Percentiles rank a stretch among this genome's conserved stretches.
Conservation (phyloP, 2,888 invertebrate species). For the Bellardia bayeri region DNA sequence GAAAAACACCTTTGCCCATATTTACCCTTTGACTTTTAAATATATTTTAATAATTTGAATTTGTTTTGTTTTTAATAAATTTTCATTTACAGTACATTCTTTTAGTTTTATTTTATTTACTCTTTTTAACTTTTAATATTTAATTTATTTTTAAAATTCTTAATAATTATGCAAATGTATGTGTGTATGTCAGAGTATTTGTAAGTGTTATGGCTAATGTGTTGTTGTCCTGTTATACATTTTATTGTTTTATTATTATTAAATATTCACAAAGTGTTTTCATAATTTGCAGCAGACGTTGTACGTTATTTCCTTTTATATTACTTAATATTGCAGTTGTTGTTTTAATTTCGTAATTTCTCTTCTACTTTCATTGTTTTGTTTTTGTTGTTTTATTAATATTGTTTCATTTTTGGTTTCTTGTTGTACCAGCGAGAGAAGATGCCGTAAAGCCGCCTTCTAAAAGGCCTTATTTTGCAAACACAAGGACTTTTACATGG, state of each 20-base stretch:
- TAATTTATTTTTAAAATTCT: neutral
- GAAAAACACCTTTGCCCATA: no score
- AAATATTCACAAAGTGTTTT: constrained; percentile 52
- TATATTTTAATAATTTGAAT: no score
- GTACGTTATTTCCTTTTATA: constrained; percentile 2
- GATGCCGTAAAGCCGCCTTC: no score
- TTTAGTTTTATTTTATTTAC: no score
- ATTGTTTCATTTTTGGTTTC: neutral
- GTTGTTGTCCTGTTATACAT: neutral
- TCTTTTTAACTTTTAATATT: neutral
- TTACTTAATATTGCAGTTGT: neutral
- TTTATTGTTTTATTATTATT: constrained; percentile 25
- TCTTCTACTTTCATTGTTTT: neutral
- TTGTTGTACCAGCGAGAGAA: no score
- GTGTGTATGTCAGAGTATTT: no score
- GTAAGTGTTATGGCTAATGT: neutral
- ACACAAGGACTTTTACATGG: no score
- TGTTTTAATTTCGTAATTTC: neutral
- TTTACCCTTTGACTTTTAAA: no score
- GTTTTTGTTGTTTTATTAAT: neutral
- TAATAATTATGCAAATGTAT: no score
- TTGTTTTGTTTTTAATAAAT: no score
- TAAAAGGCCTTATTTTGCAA: no score
- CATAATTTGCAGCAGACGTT: constrained; percentile 41
- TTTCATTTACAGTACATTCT: no score